A percentile compares a stretch with the other conserved stretches of the same genome.
These are phyloP conservation scores for Drymonia ruficornis DNA, from an alignment of 2,888 invertebrate species.

Conservation along the genomic window DNA sequence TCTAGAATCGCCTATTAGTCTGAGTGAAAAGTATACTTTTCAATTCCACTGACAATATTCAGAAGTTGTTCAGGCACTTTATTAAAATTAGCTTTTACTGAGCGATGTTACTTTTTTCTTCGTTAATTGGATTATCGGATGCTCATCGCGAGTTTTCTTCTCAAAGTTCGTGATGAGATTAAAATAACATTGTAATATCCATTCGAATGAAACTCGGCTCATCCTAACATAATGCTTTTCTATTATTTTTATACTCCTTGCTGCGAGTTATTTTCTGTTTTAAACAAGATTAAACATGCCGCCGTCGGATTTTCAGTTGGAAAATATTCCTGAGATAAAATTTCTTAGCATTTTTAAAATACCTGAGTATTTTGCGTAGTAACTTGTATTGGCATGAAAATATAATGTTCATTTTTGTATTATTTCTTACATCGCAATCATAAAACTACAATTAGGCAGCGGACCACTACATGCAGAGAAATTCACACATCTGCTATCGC, in stretches of 20 bases:
- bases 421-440: too few species aligned
- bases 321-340: not conserved
- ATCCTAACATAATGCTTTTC: not conserved
- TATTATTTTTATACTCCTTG: not conserved
- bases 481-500: too few species aligned
- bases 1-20: conserved; percentile 46
- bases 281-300: not conserved
- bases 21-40: conserved; percentile 59
- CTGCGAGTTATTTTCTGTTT: not conserved
- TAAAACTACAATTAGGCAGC: too few species aligned
- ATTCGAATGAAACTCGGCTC: not conserved
- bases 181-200: conserved; percentile 5
- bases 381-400: too few species aligned
- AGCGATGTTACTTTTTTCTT: conserved; percentile 29
- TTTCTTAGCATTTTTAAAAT: not conserved
- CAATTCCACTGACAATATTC: conserved; percentile 44
- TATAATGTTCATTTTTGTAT: too few species aligned
- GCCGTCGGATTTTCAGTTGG: not conserved
- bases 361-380: not conserved
- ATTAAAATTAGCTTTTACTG: conserved; percentile 58
- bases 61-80: conserved; percentile 43
- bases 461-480: too few species aligned
- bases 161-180: conserved; percentile 19
- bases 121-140: conserved; percentile 53
- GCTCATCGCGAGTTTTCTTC: conserved; percentile 15